Base-by-base conservation (phyloP, 2,113 vertebrate genomes). In the Pachypanchax playfairii region DNA sequence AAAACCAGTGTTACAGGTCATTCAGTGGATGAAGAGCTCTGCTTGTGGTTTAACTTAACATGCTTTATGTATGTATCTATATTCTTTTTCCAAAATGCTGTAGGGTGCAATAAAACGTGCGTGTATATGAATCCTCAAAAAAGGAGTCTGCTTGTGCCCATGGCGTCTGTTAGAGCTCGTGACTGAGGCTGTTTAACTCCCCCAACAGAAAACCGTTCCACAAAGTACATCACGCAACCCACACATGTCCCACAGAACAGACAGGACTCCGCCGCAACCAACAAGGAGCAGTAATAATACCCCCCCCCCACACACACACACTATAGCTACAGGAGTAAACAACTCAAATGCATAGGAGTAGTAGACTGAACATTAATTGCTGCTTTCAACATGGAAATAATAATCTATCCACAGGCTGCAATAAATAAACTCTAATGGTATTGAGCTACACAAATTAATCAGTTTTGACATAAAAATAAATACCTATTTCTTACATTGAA, bases 121-220 rank as follows among this genome's bases (percentile, higher is more conserved):
- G 71, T 87, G 80, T 84, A 69, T 83, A 60, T 33, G 43, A 63
- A 84, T 74, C 77, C 72, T 80, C 60, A 81, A 67, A 72, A 64
- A 88, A 82, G 76, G 77, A 67, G 77, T 71, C 70, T 82, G 72
- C 76, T 87, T 64, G 87, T 87, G 89, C 88, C 85, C 58, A 54
- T 88, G 88, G 89, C 83, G 79, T 90, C 81, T 87, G 84, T 54
- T 75, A 44, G 80, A 83, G 88, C 86, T 90, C 88, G 88, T 91
- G 91, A 90, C 89, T 88, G 89, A 22, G 87, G 53, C 89, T 88
- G 85, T 88, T 92, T 90, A 91, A 87, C 85, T 91, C 85, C 53
- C 47, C 89, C 79, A 87, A 82, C 86, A 85, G 87, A 87, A 77
- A 83, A 84, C 87, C 75, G 78, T 75, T 89, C 86, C 85, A 82